These are phyloP conservation scores for Meghimatium bilineatum DNA, from an alignment of 2,888 invertebrate genomes.

Conservation along the genomic window DNA sequence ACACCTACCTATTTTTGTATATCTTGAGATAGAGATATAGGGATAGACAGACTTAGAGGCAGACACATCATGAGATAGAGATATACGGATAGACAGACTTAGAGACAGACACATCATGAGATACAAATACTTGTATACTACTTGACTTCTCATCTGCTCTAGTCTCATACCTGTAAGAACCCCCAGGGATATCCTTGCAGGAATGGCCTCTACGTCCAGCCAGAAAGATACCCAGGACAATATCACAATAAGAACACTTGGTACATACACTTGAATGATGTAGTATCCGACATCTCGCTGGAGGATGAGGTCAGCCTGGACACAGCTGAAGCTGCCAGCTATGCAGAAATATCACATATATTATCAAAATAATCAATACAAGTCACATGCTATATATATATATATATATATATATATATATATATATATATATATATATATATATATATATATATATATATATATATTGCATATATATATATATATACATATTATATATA, in stretches of 20 bases:
- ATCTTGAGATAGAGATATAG: no score
- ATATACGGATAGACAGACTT: no score
- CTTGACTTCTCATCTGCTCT: background rate
- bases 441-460: no score
- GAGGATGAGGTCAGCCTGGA: conserved; percentile 82
- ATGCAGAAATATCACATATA: background rate
- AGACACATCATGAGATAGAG: no score
- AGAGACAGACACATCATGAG: no score
- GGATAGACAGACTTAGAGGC: no score
- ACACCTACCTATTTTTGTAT: no score
- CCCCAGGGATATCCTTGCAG: conserved; percentile 57
- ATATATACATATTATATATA: no score
- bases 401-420: no score
- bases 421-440: no score
- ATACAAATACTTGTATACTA: no score
- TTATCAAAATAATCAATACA: background rate
- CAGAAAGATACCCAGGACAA: conserved; percentile 84
- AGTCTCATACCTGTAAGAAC: conserved; percentile 44
- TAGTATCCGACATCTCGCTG: conserved; percentile 89
- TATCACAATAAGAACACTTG: conserved; percentile 79
- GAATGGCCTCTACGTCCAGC: conserved; percentile 71
- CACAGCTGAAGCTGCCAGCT: conserved; percentile 61
- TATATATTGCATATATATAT: no score
- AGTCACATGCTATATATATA: background rate
- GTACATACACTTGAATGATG: conserved; percentile 80